These are phyloP conservation scores for Meloidogyne chitwoodi DNA, from an alignment of 1,140 invertebrate genomes.

Conservation along the genomic window DNA sequence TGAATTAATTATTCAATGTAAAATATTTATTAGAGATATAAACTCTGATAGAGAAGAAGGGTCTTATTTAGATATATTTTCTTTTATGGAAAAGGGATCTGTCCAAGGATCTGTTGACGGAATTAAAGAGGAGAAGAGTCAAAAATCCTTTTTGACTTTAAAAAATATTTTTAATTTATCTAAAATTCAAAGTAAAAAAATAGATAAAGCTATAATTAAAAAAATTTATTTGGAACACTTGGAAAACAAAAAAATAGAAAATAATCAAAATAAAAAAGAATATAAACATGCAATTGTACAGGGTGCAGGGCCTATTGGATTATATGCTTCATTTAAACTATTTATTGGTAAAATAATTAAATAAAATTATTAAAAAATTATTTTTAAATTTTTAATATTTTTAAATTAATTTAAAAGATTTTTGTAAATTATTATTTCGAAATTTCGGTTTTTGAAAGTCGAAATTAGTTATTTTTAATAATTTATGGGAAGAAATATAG, in stretches of 20 bases:
- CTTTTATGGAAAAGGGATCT: neutral
- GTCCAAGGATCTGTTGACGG: neutral
- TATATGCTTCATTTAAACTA: neutral
- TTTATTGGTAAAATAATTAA: neutral
- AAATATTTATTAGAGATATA: conserved; percentile 18
- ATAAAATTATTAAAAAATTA: no score
- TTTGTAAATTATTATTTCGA: no score
- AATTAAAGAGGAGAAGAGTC: neutral
- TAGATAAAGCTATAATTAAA: conserved; percentile 5
- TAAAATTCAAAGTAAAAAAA: conserved; percentile 9
- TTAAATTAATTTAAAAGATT: no score
- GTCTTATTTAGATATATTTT: conserved; percentile 1
- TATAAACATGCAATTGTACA: neutral
- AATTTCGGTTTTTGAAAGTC: no score
- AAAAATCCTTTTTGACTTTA: neutral
- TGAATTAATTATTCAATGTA: conserved; percentile 11
- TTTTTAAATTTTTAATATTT: no score
- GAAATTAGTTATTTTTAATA: no score
- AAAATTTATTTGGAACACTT: conserved; percentile 1
- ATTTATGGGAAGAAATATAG: no score
- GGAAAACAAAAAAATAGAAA: neutral
- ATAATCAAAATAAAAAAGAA: neutral
- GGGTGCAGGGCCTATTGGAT: conserved; percentile 5
- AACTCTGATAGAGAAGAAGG: neutral
- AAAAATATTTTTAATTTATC: conserved; percentile 2